These are phyloP conservation scores for Oxystoma pomonae DNA, from an alignment of 2,888 invertebrate genomes.

Conservation along the genomic window DNA sequence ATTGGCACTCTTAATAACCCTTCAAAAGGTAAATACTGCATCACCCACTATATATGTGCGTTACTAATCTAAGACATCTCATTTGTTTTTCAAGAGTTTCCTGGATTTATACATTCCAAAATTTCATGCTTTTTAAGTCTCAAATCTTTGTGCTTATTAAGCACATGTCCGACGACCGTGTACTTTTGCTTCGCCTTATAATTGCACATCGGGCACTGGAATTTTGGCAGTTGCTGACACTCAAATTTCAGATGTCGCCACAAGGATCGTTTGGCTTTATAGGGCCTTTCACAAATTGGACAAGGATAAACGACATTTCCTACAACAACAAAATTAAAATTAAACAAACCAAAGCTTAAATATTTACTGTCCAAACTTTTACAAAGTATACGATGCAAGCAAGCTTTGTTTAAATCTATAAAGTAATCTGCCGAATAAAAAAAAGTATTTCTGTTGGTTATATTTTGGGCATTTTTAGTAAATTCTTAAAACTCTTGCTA, in stretches of 20 bases:
- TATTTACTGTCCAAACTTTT: too few species aligned
- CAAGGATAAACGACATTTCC: slow-evolving; percentile 20
- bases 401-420: too few species aligned
- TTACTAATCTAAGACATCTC: too few species aligned
- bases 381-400: too few species aligned
- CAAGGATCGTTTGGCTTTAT: slow-evolving; percentile 16
- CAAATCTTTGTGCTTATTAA: slow-evolving; percentile 19
- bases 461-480: too few species aligned
- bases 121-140: slow-evolving; percentile 19
- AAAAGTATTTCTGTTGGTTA: too few species aligned
- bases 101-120: background rate
- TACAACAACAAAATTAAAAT: slow-evolving; percentile 15
- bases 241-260: slow-evolving; percentile 42
- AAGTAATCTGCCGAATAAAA: too few species aligned
- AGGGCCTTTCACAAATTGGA: slow-evolving; percentile 10
- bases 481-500: too few species aligned
- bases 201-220: slow-evolving; percentile 26
- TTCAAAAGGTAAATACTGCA: background rate
- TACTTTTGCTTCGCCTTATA: slow-evolving; percentile 33
- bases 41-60: too few species aligned
- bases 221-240: slow-evolving; percentile 54
- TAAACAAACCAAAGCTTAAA: too few species aligned
- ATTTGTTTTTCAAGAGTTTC: background rate
- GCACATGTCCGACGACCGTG: slow-evolving; percentile 33
- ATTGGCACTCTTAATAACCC: too few species aligned